Conservation (phyloP, 2,888 invertebrate species). For the Adelognathus sp. region DNA sequence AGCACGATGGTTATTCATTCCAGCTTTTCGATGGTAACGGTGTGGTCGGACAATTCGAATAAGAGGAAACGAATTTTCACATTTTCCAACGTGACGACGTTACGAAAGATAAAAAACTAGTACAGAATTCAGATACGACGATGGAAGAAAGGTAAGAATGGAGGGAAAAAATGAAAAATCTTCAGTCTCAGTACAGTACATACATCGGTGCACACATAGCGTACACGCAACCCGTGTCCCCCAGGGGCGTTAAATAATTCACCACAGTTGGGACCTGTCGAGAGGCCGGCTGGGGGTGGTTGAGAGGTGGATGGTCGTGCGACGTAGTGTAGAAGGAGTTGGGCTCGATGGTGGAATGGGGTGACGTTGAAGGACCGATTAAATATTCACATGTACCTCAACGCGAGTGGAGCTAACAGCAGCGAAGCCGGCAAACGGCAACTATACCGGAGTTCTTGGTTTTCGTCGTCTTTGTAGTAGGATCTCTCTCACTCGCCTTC, state of each 20-base stretch:
- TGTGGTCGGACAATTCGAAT: background rate
- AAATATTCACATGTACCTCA: conserved; percentile 80
- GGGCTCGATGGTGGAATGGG: conserved; percentile 51
- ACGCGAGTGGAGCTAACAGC: conserved; percentile 60
- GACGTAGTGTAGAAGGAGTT: conserved; percentile 52
- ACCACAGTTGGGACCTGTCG: conserved; percentile 77
- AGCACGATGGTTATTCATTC: background rate
- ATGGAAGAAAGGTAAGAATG: background rate
- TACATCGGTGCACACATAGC: conserved; percentile 70
- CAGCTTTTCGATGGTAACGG: background rate
- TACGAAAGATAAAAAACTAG: background rate
- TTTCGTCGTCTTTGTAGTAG: conserved; percentile 16
- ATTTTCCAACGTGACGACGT: background rate
- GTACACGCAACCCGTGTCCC: conserved; percentile 68
- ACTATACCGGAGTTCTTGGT: conserved; percentile 42
- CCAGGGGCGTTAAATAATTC: conserved; percentile 80
- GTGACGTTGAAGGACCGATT: conserved; percentile 78
- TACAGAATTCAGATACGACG: background rate
- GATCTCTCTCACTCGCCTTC: conserved; percentile 2
- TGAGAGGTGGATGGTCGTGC: conserved; percentile 69
- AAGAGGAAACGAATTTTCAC: background rate
- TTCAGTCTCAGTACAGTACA: conserved; percentile 60
- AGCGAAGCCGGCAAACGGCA: conserved; percentile 52
- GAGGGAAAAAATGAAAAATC: conserved; percentile 66
- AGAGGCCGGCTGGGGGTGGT: conserved; percentile 74